These are phyloP conservation scores for Rutilus rutilus DNA, from an alignment of 2,113 vertebrate genomes.

Conservation along the genomic window DNA sequence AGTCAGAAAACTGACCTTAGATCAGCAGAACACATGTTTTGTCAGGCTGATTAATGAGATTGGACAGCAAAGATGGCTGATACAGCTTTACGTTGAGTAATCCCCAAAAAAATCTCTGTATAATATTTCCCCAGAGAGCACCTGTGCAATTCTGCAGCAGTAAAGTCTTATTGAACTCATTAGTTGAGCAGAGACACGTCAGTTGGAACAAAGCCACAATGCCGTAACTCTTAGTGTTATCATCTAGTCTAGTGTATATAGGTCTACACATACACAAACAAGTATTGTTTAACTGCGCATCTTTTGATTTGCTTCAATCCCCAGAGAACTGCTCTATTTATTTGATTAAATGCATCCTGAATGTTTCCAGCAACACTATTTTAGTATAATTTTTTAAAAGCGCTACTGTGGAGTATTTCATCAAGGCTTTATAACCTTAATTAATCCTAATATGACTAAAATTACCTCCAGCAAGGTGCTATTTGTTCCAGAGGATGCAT, in stretches of 20 bases:
- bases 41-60: constrained; percentile 27
- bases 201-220: neutral
- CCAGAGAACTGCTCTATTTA: constrained; percentile 12
- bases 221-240: neutral
- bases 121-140: constrained; percentile 36
- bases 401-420: neutral
- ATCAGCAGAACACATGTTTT: neutral
- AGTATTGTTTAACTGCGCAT: neutral
- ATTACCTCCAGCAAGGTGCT: neutral
- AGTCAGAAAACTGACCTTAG: neutral
- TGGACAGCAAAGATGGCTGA: constrained; percentile 1
- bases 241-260: neutral
- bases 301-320: constrained; percentile 13
- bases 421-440: constrained; percentile 21
- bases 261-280: neutral
- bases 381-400: neutral
- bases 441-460: constrained; percentile 23
- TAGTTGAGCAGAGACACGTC: neutral
- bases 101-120: constrained; percentile 19
- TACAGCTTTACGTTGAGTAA: constrained; percentile 10
- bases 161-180: constrained; percentile 40
- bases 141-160: constrained; percentile 23
- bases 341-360: neutral
- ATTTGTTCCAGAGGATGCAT: neutral
- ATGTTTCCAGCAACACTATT: neutral